These are phyloP conservation scores for Drosophila nikananu DNA, from an alignment of 1,140 invertebrate species.

Conservation along the genomic window DNA sequence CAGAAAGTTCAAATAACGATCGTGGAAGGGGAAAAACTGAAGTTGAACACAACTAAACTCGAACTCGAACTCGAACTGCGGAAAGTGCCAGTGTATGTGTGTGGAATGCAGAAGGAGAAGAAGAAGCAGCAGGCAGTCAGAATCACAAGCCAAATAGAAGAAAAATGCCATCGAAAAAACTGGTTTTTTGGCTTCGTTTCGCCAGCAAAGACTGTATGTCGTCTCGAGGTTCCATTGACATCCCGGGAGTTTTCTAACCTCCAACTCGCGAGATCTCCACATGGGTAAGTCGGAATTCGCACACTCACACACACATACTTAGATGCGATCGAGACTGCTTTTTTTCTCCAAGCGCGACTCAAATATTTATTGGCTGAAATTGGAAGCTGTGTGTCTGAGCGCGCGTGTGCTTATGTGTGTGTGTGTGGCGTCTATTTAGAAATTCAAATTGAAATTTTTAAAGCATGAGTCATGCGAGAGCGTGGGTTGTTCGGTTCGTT, in stretches of 20 bases:
- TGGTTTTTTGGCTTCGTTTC: conserved; percentile 55
- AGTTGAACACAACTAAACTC: conserved; percentile 66
- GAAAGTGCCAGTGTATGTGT: conserved; percentile 52
- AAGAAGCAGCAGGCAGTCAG: conserved; percentile 22
- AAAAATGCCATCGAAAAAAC: conserved; percentile 60
- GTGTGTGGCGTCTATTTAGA: conserved; percentile 75
- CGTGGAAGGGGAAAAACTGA: conserved; percentile 59
- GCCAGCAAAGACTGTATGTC: conserved; percentile 70
- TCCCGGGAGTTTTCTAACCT: conserved; percentile 68
- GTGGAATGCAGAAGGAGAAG: conserved; percentile 71
- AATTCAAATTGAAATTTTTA: conserved; percentile 81
- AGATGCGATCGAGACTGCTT: conserved; percentile 52
- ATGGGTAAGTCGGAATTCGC: conserved; percentile 73
- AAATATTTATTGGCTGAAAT: conserved; percentile 82
- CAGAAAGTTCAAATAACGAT: conserved; percentile 80
- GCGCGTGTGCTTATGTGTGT: conserved; percentile 27
- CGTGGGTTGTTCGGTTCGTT: conserved; percentile 53
- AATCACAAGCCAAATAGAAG: conserved; percentile 67
- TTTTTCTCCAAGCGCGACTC: conserved; percentile 32
- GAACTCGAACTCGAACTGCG: conserved; percentile 48
- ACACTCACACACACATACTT: conserved; percentile 32
- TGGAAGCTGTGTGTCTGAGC: conserved; percentile 61
- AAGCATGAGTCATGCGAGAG: conserved; percentile 73
- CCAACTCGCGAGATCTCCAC: conserved; percentile 45
- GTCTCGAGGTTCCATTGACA: conserved; percentile 70